A percentile compares a stretch with the other conserved stretches of the same genome.
These are phyloP conservation scores for Stenolophus ochropezus DNA, from an alignment of 2,888 invertebrate genomes.

Conservation along the genomic window DNA sequence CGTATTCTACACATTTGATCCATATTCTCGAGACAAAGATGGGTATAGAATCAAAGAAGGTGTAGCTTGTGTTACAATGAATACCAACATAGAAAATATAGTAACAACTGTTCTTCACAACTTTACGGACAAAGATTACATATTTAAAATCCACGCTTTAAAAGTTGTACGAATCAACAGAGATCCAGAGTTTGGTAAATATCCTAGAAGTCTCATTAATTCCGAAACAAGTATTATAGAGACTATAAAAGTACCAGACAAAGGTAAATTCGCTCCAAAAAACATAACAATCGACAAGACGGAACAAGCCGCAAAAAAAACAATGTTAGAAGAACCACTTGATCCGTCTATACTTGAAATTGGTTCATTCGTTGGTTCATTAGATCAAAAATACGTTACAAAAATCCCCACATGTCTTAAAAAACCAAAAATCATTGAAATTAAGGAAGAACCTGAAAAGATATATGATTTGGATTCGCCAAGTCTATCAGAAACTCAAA, in stretches of 20 bases:
- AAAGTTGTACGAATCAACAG: conserved; percentile 76
- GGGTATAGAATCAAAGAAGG: conserved; percentile 75
- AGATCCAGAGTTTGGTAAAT: conserved; percentile 66
- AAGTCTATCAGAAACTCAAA: conserved; percentile 78
- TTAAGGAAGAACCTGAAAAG: conserved; percentile 61
- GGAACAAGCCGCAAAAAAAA: conserved; percentile 66
- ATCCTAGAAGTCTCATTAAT: conserved; percentile 16
- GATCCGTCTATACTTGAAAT: conserved; percentile 67
- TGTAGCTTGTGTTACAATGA: conserved; percentile 78
- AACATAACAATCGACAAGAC: conserved; percentile 67
- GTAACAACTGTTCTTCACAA: conserved; percentile 76
- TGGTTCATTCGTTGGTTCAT: conserved; percentile 69
- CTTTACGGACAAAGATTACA: conserved; percentile 73
- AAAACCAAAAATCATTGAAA: conserved; percentile 63
- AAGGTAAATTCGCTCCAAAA: conserved; percentile 63
- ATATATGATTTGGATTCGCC: conserved; percentile 76
- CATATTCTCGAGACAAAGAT: conserved; percentile 78
- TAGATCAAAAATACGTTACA: conserved; percentile 66
- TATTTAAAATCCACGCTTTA: conserved; percentile 78
- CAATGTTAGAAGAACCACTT: conserved; percentile 67
- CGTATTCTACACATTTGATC: conserved; percentile 80
- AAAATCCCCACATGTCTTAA: conserved; percentile 65
- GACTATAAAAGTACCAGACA: conserved; percentile 67
- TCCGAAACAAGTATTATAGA: conserved; percentile 47
- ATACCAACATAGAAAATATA: conserved; percentile 77